Evolutionary conservation across 2,888 invertebrate genomes (phyloP).

Genomic region (Catocala nupta): DNA sequence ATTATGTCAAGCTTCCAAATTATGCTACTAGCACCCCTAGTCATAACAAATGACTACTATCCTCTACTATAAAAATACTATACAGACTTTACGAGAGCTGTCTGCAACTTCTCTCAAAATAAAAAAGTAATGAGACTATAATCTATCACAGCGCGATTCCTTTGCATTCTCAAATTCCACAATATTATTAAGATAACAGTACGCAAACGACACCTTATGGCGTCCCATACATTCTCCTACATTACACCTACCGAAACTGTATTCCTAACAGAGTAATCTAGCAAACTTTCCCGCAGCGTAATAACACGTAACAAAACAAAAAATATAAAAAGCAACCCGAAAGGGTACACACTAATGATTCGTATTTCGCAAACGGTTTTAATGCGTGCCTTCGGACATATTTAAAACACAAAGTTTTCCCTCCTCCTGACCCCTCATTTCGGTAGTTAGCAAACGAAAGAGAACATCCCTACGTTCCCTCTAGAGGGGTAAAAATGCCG

Average conservation of each 20-base stretch:
- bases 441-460: slow-evolving; percentile 80
- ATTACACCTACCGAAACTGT: neutral
- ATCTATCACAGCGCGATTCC: no score
- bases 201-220: neutral
- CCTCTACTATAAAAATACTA: no score
- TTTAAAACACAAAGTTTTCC: slow-evolving; percentile 86
- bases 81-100: no score
- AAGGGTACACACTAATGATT: slow-evolving; percentile 75
- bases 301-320: slow-evolving; percentile 38
- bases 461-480: slow-evolving; percentile 44
- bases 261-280: slow-evolving; percentile 18
- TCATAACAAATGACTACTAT: no score
- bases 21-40: no score
- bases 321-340: slow-evolving; percentile 47
- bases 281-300: slow-evolving; percentile 20
- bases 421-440: slow-evolving; percentile 74
- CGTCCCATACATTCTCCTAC: neutral
- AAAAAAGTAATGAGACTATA: no score
- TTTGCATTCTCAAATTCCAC: neutral
- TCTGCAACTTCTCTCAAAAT: no score
- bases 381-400: slow-evolving; percentile 86
- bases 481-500: slow-evolving; percentile 88
- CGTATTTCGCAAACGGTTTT: slow-evolving; percentile 80
- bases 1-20: no score
- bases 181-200: neutral